These are phyloP conservation scores for Pollenia labialis DNA, from an alignment of 2,888 invertebrate genomes.

Conservation along the genomic window DNA sequence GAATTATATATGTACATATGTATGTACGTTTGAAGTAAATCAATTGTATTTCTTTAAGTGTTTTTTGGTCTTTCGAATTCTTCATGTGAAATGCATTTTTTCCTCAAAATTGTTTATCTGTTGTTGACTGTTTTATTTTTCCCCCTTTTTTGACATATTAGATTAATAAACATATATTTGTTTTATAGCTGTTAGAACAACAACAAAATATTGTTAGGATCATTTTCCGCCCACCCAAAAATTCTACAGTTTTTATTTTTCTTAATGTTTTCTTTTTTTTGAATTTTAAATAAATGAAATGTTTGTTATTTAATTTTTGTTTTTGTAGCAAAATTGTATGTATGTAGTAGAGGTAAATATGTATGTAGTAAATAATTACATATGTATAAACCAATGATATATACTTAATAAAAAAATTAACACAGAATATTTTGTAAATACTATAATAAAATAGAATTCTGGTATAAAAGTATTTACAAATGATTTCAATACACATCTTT, in stretches of 20 bases:
- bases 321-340: not conserved
- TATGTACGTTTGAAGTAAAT: no score
- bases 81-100: no score
- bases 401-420: no score
- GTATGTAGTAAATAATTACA: constrained; percentile 6
- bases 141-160: constrained; percentile 5
- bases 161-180: constrained; percentile 5
- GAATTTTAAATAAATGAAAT: not conserved
- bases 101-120: not conserved
- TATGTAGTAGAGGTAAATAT: not conserved
- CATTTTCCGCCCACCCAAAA: constrained; percentile 52
- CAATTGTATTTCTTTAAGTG: not conserved
- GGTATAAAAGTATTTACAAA: constrained; percentile 22
- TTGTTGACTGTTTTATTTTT: not conserved
- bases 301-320: constrained; percentile 23
- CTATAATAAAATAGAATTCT: not conserved
- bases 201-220: constrained; percentile 9
- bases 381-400: not conserved
- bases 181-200: not conserved
- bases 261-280: not conserved
- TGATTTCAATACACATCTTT: constrained; percentile 24
- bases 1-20: no score
- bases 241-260: constrained; percentile 2
- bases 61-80: not conserved
- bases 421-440: not conserved